phyloP scores from a whole-genome alignment of 2,113 vertebrate genomes.

The Arizona elegans region DNA sequence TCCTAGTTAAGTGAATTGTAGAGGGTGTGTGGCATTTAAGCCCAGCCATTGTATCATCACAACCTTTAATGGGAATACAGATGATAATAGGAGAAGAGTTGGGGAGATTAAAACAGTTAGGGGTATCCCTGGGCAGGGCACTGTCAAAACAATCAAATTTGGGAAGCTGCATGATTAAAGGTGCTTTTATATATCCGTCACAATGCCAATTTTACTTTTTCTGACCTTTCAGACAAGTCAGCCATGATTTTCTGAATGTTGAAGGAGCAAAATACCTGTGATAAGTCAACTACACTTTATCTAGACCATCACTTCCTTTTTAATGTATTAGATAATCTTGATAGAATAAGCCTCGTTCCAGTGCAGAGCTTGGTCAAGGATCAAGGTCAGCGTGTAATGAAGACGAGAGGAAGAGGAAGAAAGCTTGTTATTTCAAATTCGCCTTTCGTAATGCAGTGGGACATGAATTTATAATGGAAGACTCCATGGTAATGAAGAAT shows the following conservation, averaged over 20 bases:
- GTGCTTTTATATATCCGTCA: not conserved
- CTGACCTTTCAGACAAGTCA: not conserved
- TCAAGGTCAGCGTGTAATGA: slow-evolving; percentile 20
- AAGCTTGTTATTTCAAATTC: slow-evolving; percentile 41
- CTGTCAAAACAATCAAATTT: not conserved
- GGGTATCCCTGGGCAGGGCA: not conserved
- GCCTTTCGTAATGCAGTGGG: slow-evolving; percentile 46
- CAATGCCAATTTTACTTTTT: not conserved
- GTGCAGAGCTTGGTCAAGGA: not conserved
- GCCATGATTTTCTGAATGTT: not conserved
- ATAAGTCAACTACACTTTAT: not conserved
- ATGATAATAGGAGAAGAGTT: not conserved
- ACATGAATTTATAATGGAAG: slow-evolving; percentile 52
- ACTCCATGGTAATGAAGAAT: slow-evolving; percentile 60
- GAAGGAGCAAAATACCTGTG: not conserved
- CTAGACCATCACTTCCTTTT: not conserved
- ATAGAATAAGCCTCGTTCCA: not conserved
- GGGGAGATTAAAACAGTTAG: not conserved
- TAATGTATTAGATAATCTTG: not conserved
- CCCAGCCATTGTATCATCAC: not conserved
- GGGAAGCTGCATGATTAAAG: not conserved
- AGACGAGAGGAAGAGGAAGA: not conserved
- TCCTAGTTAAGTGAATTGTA: not conserved
- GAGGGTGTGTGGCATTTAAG: not conserved
- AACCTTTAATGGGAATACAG: not conserved